Evolutionary conservation across 2,113 vertebrate species (phyloP).

Genomic region (Corythoichthys haematopterus): DNA sequence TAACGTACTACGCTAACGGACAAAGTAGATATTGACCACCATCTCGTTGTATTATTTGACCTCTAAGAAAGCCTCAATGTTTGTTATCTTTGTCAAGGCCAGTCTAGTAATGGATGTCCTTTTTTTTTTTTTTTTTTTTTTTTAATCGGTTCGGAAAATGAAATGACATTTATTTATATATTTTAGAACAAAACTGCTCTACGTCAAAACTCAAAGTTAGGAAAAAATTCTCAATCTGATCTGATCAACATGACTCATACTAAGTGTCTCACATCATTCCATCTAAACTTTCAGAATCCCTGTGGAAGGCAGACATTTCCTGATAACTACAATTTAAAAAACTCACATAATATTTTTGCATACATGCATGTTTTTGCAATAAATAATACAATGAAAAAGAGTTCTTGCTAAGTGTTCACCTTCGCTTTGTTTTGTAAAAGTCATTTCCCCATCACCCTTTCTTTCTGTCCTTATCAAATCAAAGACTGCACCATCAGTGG

Average conservation of each 20-base stretch:
- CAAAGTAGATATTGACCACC: too few species aligned
- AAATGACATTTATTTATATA: background rate
- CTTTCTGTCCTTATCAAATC: slow-evolving; percentile 54
- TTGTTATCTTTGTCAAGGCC: too few species aligned
- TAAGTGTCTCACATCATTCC: slow-evolving; percentile 21
- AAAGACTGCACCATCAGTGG: slow-evolving; percentile 60
- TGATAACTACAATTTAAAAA: slow-evolving; percentile 45
- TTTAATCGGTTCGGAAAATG: too few species aligned
- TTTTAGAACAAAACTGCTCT: background rate
- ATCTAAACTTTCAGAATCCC: slow-evolving; percentile 21
- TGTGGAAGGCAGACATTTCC: slow-evolving; percentile 23
- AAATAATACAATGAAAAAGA: slow-evolving; percentile 23
- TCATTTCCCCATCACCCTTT: background rate
- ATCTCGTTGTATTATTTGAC: too few species aligned
- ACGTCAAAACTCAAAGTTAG: background rate
- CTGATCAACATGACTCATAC: slow-evolving; percentile 14
- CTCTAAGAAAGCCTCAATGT: too few species aligned
- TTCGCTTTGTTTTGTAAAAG: slow-evolving; percentile 30
- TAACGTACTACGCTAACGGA: too few species aligned
- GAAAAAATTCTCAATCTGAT: background rate
- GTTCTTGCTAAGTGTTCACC: slow-evolving; percentile 27
- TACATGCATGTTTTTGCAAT: slow-evolving; percentile 34
- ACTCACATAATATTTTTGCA: slow-evolving; percentile 25
- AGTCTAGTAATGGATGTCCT: too few species aligned
- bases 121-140: too few species aligned